Evolutionary conservation across 2,113 vertebrate genomes (phyloP).

Genomic region (Ammospiza caudacuta): DNA sequence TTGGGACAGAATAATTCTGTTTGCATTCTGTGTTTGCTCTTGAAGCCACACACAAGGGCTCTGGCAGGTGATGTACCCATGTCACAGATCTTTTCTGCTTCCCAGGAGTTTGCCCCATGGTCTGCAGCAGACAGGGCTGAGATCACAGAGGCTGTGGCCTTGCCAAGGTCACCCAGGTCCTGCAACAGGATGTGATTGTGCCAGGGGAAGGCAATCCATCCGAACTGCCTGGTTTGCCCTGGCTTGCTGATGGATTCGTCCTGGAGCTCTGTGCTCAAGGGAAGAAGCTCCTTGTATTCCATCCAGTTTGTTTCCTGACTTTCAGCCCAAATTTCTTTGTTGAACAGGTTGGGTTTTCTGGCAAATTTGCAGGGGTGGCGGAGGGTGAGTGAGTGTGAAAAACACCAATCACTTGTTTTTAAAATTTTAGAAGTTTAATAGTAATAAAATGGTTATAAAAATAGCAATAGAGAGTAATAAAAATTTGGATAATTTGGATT

Average conservation of each 20-base stretch:
- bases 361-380: rapidly evolving
- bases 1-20: neutral
- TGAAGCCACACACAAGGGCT: neutral
- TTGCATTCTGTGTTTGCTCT: neutral
- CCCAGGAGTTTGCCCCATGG: neutral
- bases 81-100: neutral
- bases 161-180: neutral
- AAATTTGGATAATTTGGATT: too few relatives aligned
- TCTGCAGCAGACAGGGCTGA: neutral
- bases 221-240: neutral
- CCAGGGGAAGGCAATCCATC: neutral
- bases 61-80: neutral
- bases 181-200: neutral
- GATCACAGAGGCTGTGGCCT: neutral
- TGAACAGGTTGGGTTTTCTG: neutral
- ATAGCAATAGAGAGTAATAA: too few relatives aligned
- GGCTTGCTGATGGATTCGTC: neutral
- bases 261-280: rapidly evolving
- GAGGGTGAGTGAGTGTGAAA: neutral
- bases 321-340: neutral
- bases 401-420: too few relatives aligned
- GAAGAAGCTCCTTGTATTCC: neutral
- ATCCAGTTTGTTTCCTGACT: neutral
- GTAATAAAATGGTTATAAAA: too few relatives aligned
- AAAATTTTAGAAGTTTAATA: too few relatives aligned